Base-by-base conservation (phyloP, 2,113 vertebrate genomes). In the Heliornis fulica region DNA sequence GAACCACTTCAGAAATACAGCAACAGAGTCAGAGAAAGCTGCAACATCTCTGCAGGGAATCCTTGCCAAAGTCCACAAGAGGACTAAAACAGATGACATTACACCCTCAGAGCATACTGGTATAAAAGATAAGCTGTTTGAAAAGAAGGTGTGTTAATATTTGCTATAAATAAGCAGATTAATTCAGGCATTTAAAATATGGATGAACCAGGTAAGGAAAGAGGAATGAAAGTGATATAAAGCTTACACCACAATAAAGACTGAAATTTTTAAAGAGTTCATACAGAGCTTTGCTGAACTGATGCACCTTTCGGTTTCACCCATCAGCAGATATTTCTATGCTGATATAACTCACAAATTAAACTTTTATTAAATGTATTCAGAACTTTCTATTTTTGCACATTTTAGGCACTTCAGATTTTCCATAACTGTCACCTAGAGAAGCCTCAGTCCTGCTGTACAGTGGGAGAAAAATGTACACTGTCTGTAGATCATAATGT, bases 371-470 rank as follows among this genome's bases (percentile, higher is more conserved):
- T 92, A 95, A 87, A 83, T 71, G 53, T 61, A 69, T 90, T 97
- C 57, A 40, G 87, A 97, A 78, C 38, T 88, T 96, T 89, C 96
- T 95, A 94, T 95, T 96, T 97, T 96, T 96, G 92, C 76, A 95
- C 80, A 75, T 94, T 93, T 69, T 86, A 96, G 64, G 17, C 70
- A 93, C 46, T 95, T 96, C 70, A 94, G 82, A 77, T 80, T 87
- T 97, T 96, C 88, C 60, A 87, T 92, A 96, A 94, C 83, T 96
- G 94, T 93, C 97, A 97, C 78, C 56, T 41, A 38, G 57, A 90
- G 86, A 69, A 96, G 83, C 75, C 76, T 96, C 50, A 93, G 70
- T 80, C 74, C 69, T 51, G 20, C 89, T 87, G 40, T 69, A 79
- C 34, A 90, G 23, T 10, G 15, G 40, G 34, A 96, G 68, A 95